phyloP scores from a whole-genome alignment of 2,113 vertebrate genomes.

The Syngnathoides biaculeatus region DNA sequence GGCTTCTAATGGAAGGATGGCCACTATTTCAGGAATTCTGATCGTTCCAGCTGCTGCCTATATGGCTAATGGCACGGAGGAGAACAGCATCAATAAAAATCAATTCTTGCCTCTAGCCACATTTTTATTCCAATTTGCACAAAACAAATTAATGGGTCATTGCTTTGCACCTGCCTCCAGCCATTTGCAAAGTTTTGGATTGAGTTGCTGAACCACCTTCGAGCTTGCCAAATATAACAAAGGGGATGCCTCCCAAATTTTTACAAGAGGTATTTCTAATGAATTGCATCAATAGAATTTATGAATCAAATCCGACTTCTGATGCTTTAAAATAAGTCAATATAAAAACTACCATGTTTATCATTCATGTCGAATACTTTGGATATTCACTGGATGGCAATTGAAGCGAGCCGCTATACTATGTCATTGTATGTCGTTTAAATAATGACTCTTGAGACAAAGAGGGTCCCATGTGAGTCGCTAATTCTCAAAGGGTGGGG shows the following conservation, averaged over 20 bases:
- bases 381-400: conserved; percentile 17
- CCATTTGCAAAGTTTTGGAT: neutral
- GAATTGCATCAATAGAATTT: neutral
- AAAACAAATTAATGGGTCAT: neutral
- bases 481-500: conserved; percentile 54
- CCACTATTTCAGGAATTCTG: neutral
- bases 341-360: neutral
- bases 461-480: conserved; percentile 44
- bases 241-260: too few relatives aligned
- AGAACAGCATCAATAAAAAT: neutral
- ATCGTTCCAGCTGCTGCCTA: neutral
- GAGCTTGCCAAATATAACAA: neutral
- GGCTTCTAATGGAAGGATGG: neutral
- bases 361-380: neutral
- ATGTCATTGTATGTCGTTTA: conserved; percentile 44
- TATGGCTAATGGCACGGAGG: neutral
- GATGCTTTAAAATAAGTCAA: neutral
- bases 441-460: conserved; percentile 52
- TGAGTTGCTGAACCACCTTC: neutral
- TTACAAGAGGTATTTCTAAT: neutral
- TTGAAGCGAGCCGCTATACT: conserved; percentile 21
- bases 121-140: neutral
- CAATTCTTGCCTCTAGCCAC: neutral
- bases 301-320: neutral
- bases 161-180: neutral